Percentiles rank a stretch among this genome's conserved stretches.
Conservation (phyloP, 1,140 invertebrate species). For the Calliopsis andreniformis region DNA sequence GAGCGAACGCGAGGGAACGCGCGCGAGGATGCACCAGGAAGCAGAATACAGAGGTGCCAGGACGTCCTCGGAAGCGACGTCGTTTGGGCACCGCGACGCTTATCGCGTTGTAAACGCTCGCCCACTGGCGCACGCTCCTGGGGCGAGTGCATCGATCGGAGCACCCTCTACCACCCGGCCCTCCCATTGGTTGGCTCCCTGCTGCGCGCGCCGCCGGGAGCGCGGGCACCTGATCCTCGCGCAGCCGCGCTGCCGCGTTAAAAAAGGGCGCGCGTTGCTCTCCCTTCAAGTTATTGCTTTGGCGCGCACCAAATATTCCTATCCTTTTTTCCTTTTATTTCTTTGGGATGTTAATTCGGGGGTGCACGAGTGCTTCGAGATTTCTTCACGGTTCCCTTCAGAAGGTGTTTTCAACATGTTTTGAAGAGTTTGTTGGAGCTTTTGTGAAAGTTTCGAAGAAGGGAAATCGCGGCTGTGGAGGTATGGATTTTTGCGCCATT, state of each 20-base stretch:
- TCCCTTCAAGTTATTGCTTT: neutral
- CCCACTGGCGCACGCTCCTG: conserved; percentile 62
- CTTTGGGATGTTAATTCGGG: too few relatives aligned
- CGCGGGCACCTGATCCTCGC: neutral
- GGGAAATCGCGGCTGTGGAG: too few relatives aligned
- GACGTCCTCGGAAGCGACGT: conserved; percentile 48
- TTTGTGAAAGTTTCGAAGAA: too few relatives aligned
- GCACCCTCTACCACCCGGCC: conserved; percentile 56
- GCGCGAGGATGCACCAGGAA: conserved; percentile 13
- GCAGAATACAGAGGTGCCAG: conserved; percentile 1
- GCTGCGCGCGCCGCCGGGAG: conserved; percentile 27
- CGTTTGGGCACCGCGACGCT: conserved; percentile 62
- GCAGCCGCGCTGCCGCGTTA: neutral
- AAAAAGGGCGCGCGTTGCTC: conserved; percentile 24
- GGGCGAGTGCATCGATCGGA: conserved; percentile 67
- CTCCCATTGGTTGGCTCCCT: conserved; percentile 34
- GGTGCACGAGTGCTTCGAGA: too few relatives aligned
- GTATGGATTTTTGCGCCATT: too few relatives aligned
- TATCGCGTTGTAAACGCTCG: conserved; percentile 60
- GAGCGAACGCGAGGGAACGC: neutral
- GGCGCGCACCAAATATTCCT: neutral
- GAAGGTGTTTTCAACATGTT: too few relatives aligned
- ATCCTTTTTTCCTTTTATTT: too few relatives aligned
- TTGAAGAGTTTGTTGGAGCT: too few relatives aligned
- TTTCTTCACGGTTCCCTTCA: too few relatives aligned